phyloP scores from a whole-genome alignment of 2,797 vertebrate species.

The Kryptopterus vitreolus region DNA sequence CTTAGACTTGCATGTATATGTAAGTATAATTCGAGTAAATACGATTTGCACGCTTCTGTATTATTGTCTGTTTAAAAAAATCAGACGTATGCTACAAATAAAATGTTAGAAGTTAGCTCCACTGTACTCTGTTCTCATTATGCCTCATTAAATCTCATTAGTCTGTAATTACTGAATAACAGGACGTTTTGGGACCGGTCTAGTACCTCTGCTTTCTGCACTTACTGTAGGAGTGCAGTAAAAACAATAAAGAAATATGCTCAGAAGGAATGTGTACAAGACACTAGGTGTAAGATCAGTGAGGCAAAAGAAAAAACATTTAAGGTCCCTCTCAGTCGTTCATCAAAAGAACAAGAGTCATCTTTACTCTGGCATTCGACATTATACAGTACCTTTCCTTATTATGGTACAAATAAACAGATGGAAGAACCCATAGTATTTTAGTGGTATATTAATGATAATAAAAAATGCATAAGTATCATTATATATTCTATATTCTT shows the following conservation, averaged over 20 bases:
- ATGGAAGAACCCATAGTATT: not conserved
- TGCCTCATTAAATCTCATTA: conserved; percentile 13
- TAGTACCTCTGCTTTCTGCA: conserved; percentile 31
- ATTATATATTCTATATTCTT: too few relatives aligned
- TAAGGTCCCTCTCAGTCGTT: too few relatives aligned
- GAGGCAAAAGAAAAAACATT: not conserved
- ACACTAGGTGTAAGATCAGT: not conserved
- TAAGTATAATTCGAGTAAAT: not conserved
- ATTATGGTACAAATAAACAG: not conserved
- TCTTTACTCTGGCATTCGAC: not conserved
- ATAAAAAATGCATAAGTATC: too few relatives aligned
- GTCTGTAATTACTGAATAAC: conserved; percentile 19
- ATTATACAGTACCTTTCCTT: not conserved
- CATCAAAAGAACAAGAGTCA: not conserved
- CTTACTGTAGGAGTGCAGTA: conserved; percentile 31
- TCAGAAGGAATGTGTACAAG: not conserved
- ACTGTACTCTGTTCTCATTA: conserved; percentile 7
- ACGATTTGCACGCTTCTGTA: not conserved
- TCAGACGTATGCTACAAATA: not conserved
- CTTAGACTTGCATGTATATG: not conserved
- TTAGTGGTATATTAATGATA: not conserved
- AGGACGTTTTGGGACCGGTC: conserved; percentile 18
- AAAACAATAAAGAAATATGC: not conserved
- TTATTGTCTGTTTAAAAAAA: not conserved
- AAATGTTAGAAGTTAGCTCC: not conserved